Conservation (phyloP, 64 coral and sea anemone species). For the Montipora sp. region DNA sequence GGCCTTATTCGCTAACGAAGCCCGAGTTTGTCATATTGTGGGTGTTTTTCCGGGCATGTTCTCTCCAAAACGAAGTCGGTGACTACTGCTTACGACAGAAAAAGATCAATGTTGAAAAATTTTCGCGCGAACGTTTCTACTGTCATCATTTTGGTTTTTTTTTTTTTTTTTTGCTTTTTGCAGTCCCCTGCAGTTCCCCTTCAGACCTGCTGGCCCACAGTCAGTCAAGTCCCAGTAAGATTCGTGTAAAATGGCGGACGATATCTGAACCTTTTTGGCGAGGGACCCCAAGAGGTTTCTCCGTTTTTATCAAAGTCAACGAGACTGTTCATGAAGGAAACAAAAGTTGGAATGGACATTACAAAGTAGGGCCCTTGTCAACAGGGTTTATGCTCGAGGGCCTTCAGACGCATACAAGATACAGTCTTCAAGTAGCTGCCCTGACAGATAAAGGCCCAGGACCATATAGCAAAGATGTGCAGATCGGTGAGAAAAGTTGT, state of each 20-base stretch:
- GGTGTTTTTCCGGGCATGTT: too few relatives aligned
- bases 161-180: background rate
- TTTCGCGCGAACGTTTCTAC: too few relatives aligned
- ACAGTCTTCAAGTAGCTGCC: conserved; percentile 37
- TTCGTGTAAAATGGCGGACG: conserved; percentile 1
- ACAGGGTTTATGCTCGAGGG: background rate
- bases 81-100: too few relatives aligned
- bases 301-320: conserved; percentile 8
- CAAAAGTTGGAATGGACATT: background rate
- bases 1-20: too few relatives aligned
- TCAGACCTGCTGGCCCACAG: background rate
- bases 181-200: conserved; percentile 42
- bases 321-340: background rate
- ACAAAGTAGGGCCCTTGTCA: background rate
- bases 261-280: conserved; percentile 8
- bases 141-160: too few relatives aligned
- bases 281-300: conserved; percentile 41
- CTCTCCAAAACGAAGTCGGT: too few relatives aligned
- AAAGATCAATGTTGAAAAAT: too few relatives aligned
- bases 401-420: conserved; percentile 30
- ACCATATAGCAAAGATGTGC: conserved; percentile 9
- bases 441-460: conserved; percentile 41
- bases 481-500: conserved; percentile 7
- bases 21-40: too few relatives aligned
- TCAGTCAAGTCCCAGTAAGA: background rate